Conservation (phyloP, 2,888 invertebrate species). For the Caenorhabditis imperialis region DNA sequence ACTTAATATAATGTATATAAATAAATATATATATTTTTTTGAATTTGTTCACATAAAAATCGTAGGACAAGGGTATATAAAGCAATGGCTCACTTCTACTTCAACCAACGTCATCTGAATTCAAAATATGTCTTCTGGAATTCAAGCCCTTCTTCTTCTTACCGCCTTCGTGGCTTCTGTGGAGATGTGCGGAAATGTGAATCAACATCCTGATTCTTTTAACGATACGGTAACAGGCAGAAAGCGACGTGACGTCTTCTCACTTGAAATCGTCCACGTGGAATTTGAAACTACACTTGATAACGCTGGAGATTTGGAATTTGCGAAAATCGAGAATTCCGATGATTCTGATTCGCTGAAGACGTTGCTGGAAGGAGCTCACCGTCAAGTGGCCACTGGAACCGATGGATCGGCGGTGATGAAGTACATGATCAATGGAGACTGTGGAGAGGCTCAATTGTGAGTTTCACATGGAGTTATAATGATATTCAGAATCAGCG, state of each 20-base stretch:
- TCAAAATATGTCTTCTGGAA: no score
- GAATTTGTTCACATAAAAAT: no score
- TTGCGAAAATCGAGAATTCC: slow-evolving; percentile 17
- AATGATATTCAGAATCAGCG: no score
- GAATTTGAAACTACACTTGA: slow-evolving; percentile 22
- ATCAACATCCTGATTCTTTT: background rate
- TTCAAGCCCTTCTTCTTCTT: no score
- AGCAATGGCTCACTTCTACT: no score
- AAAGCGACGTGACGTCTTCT: slow-evolving; percentile 6
- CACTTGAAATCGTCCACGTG: slow-evolving; percentile 11
- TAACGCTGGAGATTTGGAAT: slow-evolving; percentile 17
- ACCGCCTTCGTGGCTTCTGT: no score
- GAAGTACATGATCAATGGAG: slow-evolving; percentile 21
- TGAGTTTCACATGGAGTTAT: no score
- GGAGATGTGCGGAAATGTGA: background rate
- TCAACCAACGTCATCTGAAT: no score
- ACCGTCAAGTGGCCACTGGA: slow-evolving; percentile 21
- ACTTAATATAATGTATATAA: no score
- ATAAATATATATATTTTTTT: no score
- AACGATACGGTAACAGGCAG: background rate
- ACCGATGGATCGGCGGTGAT: slow-evolving; percentile 21
- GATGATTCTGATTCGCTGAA: background rate
- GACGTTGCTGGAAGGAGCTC: slow-evolving; percentile 14
- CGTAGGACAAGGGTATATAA: no score
- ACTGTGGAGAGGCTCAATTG: slow-evolving; percentile 32